Conservation (phyloP, 2,888 invertebrate species). For the Galeruca laticollis region DNA sequence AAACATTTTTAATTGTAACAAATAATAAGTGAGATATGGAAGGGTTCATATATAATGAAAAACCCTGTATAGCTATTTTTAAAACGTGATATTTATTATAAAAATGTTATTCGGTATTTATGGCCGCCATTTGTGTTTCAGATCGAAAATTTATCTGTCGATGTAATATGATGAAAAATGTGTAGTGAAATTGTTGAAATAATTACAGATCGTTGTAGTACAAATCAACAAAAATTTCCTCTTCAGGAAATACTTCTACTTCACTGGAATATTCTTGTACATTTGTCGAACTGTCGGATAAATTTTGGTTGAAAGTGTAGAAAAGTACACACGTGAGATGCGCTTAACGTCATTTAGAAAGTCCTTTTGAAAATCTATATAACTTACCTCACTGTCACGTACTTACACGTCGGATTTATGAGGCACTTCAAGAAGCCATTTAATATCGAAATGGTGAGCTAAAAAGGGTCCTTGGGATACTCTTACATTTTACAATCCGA, state of each 20-base stretch:
- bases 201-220: too few species aligned
- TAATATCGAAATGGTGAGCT: constrained; percentile 1
- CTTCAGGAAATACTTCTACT: background rate
- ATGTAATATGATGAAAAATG: too few species aligned
- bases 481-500: background rate
- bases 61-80: too few species aligned
- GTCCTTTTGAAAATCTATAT: constrained; percentile 5
- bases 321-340: background rate
- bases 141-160: too few species aligned
- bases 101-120: too few species aligned
- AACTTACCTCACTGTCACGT: constrained; percentile 3
- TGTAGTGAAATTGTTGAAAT: too few species aligned
- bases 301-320: background rate
- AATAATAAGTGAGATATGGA: too few species aligned
- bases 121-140: too few species aligned
- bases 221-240: too few species aligned
- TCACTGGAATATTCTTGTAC: background rate
- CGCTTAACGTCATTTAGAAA: background rate
- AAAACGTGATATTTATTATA: too few species aligned
- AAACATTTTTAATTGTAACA: too few species aligned
- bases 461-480: background rate
- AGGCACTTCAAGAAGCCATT: constrained; percentile 1
- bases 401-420: background rate
- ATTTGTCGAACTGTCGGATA: background rate
- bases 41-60: too few species aligned